Conservation (phyloP, 2,888 invertebrate species). For the Bruchidius siliquastri region DNA sequence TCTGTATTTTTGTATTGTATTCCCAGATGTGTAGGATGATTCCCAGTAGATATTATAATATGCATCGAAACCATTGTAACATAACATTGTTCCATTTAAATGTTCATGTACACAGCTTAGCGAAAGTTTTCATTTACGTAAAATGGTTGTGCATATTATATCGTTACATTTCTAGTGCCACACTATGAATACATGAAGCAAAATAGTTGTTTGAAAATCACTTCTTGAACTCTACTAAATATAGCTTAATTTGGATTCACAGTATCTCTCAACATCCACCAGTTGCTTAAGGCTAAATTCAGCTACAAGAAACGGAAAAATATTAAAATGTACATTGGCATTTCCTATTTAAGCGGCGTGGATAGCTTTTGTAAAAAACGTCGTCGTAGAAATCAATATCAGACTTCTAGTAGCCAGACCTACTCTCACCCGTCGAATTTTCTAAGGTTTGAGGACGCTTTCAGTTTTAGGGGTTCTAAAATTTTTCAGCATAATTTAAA, state of each 20-base stretch:
- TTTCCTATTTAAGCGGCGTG: too few species aligned
- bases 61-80: slow-evolving; percentile 43
- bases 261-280: too few species aligned
- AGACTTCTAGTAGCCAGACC: too few species aligned
- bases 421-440: too few species aligned
- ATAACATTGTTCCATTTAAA: slow-evolving; percentile 36
- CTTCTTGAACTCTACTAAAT: not conserved
- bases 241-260: too few species aligned
- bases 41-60: slow-evolving; percentile 35
- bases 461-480: too few species aligned
- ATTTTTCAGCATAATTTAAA: too few species aligned
- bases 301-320: not conserved
- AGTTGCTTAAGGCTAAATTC: not conserved
- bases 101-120: slow-evolving; percentile 46
- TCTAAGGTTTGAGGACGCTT: too few species aligned
- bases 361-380: too few species aligned
- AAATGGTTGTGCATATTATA: slow-evolving; percentile 48
- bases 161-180: slow-evolving; percentile 28
- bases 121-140: slow-evolving; percentile 34
- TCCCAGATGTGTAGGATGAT: not conserved
- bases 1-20: slow-evolving; percentile 1
- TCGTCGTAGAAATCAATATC: too few species aligned
- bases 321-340: too few species aligned
- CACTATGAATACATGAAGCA: not conserved
- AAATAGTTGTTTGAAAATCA: not conserved